Conservation (phyloP, 2,888 invertebrate genomes). For the Andrena praecox region DNA sequence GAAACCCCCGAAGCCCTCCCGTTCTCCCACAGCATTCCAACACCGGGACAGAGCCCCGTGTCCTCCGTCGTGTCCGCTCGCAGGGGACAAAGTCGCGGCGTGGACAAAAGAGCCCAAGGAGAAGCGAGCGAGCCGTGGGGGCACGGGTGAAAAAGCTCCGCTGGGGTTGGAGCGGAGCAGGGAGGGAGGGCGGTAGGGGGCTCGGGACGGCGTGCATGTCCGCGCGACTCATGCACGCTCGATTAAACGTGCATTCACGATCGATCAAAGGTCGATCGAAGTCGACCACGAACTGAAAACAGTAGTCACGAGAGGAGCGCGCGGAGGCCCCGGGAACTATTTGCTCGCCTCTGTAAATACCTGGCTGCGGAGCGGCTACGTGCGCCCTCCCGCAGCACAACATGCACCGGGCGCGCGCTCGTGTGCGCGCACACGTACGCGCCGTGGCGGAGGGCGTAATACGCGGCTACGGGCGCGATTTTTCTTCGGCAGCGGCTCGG, state of each 20-base stretch:
- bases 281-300: constrained; percentile 77
- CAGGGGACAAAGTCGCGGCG: constrained; percentile 21
- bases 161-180: constrained; percentile 13
- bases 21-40: neutral
- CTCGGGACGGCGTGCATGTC: constrained; percentile 55
- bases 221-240: constrained; percentile 73
- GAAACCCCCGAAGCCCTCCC: neutral
- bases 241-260: constrained; percentile 78
- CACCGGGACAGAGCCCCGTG: neutral
- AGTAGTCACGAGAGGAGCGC: constrained; percentile 75
- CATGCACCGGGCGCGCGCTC: neutral
- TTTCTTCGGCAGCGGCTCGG: constrained; percentile 51
- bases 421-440: constrained; percentile 14
- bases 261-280: constrained; percentile 79
- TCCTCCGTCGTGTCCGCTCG: constrained; percentile 1
- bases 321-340: constrained; percentile 73
- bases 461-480: constrained; percentile 61
- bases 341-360: constrained; percentile 80
- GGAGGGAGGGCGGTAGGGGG: constrained; percentile 11
- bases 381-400: constrained; percentile 8
- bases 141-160: constrained; percentile 32
- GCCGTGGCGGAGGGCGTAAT: constrained; percentile 42
- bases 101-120: constrained; percentile 33
- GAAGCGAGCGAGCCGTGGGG: constrained; percentile 16
- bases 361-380: constrained; percentile 71